Evolutionary conservation across 2,888 invertebrate species (phyloP).

Genomic region (Lapara coniferarum): DNA sequence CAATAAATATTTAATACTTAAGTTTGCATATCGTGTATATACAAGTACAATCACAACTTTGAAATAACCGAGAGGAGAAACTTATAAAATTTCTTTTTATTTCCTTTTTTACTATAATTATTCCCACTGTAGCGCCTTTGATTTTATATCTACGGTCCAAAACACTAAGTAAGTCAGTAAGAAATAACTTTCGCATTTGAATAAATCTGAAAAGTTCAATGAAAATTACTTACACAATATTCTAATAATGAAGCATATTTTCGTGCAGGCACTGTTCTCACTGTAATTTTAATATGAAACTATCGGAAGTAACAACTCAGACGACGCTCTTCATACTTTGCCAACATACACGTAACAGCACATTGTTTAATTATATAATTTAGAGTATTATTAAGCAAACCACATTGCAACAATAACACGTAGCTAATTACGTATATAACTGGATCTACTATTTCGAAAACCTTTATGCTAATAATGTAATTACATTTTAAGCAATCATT

Average conservation of each 20-base stretch:
- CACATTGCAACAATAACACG: too few species aligned
- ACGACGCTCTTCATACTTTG: not conserved
- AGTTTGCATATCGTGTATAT: too few species aligned
- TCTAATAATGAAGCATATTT: conserved; percentile 35
- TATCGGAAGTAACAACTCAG: conserved; percentile 34
- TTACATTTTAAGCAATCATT: too few species aligned
- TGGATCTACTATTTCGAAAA: too few species aligned
- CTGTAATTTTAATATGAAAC: conserved; percentile 48
- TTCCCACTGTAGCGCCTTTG: too few species aligned
- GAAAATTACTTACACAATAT: conserved; percentile 24
- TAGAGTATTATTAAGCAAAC: not conserved
- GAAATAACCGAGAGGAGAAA: too few species aligned
- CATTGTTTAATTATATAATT: not conserved
- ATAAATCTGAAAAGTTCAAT: not conserved
- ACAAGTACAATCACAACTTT: too few species aligned
- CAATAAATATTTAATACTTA: too few species aligned
- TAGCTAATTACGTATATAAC: not conserved
- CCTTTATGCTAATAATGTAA: too few species aligned
- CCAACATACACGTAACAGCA: not conserved
- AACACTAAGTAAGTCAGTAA: not conserved
- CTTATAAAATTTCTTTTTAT: too few species aligned
- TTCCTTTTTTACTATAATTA: too few species aligned
- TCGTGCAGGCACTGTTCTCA: conserved; percentile 63
- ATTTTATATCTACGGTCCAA: too few species aligned
- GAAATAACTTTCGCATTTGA: not conserved